Conservation (phyloP, 2,113 vertebrate genomes). For the Trichomycterus rosablanca region DNA sequence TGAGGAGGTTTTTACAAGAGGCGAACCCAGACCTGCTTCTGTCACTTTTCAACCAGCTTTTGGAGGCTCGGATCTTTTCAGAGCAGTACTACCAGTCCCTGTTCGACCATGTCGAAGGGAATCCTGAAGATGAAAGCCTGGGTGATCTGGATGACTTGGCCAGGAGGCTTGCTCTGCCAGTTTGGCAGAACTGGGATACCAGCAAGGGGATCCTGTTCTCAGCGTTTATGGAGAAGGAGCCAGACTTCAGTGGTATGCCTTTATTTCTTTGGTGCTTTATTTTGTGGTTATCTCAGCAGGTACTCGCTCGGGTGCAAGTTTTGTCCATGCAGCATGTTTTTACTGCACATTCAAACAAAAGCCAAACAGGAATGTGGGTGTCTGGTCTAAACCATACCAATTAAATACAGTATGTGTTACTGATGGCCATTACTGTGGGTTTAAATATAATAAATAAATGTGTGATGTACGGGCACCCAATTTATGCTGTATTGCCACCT, state of each 20-base stretch:
- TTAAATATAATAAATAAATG: too few species aligned
- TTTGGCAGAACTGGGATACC: slow-evolving; percentile 64
- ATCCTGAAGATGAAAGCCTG: background rate
- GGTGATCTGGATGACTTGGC: slow-evolving; percentile 64
- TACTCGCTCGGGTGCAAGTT: too few species aligned
- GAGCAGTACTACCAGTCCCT: slow-evolving; percentile 64
- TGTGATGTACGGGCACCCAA: too few species aligned
- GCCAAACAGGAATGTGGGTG: too few species aligned
- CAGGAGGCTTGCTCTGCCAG: slow-evolving; percentile 64
- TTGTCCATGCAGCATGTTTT: too few species aligned
- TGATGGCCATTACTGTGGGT: too few species aligned
- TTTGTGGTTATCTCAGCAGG: too few species aligned
- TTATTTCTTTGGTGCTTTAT: too few species aligned
- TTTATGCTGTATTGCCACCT: too few species aligned
- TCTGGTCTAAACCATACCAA: too few species aligned
- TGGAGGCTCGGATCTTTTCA: slow-evolving; percentile 65
- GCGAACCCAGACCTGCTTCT: slow-evolving; percentile 48
- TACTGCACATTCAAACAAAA: too few species aligned
- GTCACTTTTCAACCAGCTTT: slow-evolving; percentile 55
- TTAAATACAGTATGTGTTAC: too few species aligned
- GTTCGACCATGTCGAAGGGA: slow-evolving; percentile 34
- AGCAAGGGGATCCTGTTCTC: slow-evolving; percentile 34
- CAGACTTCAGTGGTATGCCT: background rate
- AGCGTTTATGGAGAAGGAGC: background rate
- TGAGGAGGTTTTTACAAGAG: slow-evolving; percentile 56